phyloP scores from a whole-genome alignment of 2,797 vertebrate species.

The Dicrostonyx torquatus region DNA sequence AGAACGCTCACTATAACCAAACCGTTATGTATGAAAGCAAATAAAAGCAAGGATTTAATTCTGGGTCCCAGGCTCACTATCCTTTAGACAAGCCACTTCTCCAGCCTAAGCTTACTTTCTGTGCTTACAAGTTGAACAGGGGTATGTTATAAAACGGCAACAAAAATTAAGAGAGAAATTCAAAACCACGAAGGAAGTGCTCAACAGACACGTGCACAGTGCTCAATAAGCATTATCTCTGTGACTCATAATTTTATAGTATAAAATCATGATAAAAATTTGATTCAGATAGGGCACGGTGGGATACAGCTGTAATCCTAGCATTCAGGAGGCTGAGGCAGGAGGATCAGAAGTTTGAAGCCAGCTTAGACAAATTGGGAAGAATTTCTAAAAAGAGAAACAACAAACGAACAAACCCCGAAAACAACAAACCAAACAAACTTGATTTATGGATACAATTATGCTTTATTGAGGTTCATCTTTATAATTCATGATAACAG shows the following conservation, averaged over 20 bases:
- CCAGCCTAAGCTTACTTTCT: background rate
- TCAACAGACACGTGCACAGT: background rate
- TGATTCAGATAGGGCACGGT: background rate
- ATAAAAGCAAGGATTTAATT: background rate
- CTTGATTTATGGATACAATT: background rate
- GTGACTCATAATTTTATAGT: slow-evolving; percentile 2
- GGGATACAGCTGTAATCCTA: background rate
- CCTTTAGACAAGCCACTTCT: background rate
- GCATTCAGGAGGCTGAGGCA: background rate
- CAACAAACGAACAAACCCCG: background rate
- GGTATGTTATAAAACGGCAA: background rate
- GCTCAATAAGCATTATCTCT: background rate
- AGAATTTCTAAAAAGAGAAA: background rate
- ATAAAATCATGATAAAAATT: slow-evolving; percentile 1
- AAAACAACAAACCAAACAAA: background rate
- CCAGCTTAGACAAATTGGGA: background rate
- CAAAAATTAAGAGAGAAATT: background rate
- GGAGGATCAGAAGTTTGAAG: background rate
- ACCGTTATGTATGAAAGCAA: background rate
- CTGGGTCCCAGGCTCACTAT: background rate
- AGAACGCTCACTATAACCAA: background rate
- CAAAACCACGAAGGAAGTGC: background rate
- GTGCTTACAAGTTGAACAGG: background rate
- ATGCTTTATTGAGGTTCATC: background rate
- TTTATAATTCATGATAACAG: background rate